Conservation (phyloP, 2,797 vertebrate species). For the Aythya fuligula region DNA sequence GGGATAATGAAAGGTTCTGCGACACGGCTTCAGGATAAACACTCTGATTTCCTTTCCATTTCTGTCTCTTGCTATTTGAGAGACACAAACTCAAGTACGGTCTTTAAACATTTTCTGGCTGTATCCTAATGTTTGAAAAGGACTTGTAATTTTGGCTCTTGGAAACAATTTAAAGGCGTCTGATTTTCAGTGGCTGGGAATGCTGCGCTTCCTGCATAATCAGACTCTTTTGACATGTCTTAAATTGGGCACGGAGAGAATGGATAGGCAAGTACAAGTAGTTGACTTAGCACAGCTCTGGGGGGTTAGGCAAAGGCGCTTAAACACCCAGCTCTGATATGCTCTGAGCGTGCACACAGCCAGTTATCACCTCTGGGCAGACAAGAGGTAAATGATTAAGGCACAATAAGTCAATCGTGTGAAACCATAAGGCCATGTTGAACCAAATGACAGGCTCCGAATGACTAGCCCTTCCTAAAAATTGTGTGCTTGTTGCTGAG, state of each 20-base stretch:
- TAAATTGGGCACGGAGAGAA: constrained; percentile 23
- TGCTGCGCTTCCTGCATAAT: constrained; percentile 39
- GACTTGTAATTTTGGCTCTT: constrained; percentile 45
- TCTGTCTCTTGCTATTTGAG: constrained; percentile 29
- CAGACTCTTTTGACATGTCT: constrained; percentile 43
- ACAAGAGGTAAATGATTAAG: neutral
- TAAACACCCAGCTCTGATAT: neutral
- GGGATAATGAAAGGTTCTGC: constrained; percentile 35
- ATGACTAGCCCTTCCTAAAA: neutral
- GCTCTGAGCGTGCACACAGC: neutral
- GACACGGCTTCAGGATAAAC: constrained; percentile 51
- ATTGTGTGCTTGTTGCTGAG: neutral
- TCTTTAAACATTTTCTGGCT: constrained; percentile 32
- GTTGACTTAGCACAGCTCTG: neutral
- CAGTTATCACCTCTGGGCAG: neutral
- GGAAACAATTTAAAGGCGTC: neutral
- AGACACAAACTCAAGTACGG: constrained; percentile 5
- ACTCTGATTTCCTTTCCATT: constrained; percentile 20
- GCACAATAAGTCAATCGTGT: neutral
- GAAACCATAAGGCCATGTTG: neutral
- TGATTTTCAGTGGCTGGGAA: constrained; percentile 12
- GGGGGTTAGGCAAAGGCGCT: neutral
- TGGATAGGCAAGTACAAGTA: neutral
- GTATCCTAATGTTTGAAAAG: constrained; percentile 35
- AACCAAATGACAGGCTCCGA: neutral